phyloP scores from a whole-genome alignment of 2,797 vertebrate genomes.

The Galaxias olidus region DNA sequence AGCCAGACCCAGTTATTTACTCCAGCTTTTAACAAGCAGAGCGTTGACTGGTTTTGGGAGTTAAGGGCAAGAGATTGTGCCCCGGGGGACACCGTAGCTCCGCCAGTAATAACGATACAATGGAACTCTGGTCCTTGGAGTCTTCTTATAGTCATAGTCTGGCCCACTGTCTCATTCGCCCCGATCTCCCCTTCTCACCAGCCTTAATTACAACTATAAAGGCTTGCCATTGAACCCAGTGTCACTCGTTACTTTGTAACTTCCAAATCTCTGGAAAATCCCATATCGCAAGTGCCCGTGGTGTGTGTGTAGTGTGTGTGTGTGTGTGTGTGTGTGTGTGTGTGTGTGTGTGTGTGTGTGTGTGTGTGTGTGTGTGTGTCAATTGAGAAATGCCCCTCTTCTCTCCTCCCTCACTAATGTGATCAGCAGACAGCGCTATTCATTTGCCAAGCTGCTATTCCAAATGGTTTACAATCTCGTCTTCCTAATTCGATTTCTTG shows the following conservation, averaged over 20 bases:
- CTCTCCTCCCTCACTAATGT: background rate
- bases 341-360: background rate
- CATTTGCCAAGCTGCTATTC: background rate
- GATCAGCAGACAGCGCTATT: background rate
- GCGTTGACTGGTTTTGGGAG: slow-evolving; percentile 40
- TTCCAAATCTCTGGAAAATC: slow-evolving; percentile 46
- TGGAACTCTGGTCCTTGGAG: slow-evolving; percentile 40
- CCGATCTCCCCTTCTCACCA: background rate
- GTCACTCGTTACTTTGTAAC: slow-evolving; percentile 29
- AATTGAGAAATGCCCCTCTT: background rate
- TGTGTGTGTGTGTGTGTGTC: background rate
- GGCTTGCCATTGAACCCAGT: slow-evolving; percentile 27
- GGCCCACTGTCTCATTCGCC: background rate
- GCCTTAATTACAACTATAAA: slow-evolving; percentile 45
- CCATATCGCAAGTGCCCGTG: slow-evolving; percentile 25
- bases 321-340: slow-evolving; percentile 11
- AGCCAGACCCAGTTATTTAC: slow-evolving; percentile 35
- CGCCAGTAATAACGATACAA: slow-evolving; percentile 55
- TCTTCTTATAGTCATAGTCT: slow-evolving; percentile 23
- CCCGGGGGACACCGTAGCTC: slow-evolving; percentile 39
- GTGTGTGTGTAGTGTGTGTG: too few relatives aligned
- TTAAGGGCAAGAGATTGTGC: slow-evolving; percentile 48
- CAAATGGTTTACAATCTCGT: background rate
- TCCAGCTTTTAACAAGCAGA: slow-evolving; percentile 59
- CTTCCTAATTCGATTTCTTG: background rate